Evolutionary conservation across 2,888 invertebrate genomes (phyloP).

Genomic region (Meteorus colon): DNA sequence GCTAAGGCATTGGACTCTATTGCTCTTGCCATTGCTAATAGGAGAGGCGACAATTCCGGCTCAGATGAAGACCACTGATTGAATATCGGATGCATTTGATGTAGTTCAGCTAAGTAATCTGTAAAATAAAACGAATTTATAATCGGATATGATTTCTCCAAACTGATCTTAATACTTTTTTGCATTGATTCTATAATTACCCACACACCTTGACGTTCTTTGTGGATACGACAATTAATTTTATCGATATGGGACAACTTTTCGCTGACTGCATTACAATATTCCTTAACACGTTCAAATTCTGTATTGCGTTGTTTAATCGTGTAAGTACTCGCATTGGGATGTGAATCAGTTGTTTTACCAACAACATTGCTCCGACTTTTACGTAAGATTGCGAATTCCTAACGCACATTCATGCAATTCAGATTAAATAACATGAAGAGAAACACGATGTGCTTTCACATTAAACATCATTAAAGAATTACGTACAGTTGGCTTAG

Average conservation of each 20-base stretch:
- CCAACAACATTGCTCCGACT: slow-evolving; percentile 76
- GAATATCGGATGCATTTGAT: slow-evolving; percentile 78
- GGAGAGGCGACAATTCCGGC: slow-evolving; percentile 74
- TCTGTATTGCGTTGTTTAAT: slow-evolving; percentile 78
- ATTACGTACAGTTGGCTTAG: slow-evolving; percentile 77
- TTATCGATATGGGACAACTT: slow-evolving; percentile 79
- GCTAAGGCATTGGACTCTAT: slow-evolving; percentile 75
- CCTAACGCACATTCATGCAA: slow-evolving; percentile 71
- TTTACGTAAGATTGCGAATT: slow-evolving; percentile 79
- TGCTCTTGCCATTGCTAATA: slow-evolving; percentile 74
- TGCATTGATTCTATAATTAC: not conserved
- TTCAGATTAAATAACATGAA: slow-evolving; percentile 20
- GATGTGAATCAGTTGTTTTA: slow-evolving; percentile 77
- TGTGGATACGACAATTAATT: slow-evolving; percentile 79
- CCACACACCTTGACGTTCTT: slow-evolving; percentile 77
- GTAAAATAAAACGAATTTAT: slow-evolving; percentile 20
- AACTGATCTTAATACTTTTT: slow-evolving; percentile 32
- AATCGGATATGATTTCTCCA: not conserved
- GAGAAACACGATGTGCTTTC: slow-evolving; percentile 9
- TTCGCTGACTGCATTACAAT: slow-evolving; percentile 77
- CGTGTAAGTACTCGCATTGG: slow-evolving; percentile 75
- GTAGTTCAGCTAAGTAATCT: slow-evolving; percentile 76
- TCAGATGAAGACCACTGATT: slow-evolving; percentile 79
- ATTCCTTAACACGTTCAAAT: slow-evolving; percentile 79
- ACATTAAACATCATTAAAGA: slow-evolving; percentile 14